phyloP scores from a whole-genome alignment of 2,113 vertebrate species.

The Oriolus oriolus region DNA sequence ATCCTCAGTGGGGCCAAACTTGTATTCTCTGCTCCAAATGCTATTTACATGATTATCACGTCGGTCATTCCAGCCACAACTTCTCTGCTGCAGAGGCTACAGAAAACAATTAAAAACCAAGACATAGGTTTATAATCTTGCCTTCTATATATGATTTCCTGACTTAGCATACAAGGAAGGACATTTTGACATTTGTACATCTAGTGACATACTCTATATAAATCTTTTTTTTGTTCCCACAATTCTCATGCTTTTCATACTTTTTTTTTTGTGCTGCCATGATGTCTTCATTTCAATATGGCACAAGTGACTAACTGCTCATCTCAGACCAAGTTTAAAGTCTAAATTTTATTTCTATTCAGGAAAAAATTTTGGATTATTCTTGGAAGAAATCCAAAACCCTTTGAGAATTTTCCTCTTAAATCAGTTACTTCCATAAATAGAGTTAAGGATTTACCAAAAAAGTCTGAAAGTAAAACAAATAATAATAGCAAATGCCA shows the following conservation, averaged over 20 bases:
- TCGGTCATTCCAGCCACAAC: conserved; percentile 74
- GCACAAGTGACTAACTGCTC: neutral
- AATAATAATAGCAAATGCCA: neutral
- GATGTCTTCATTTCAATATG: neutral
- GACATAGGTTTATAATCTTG: neutral
- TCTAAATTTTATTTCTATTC: neutral
- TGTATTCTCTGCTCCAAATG: conserved; percentile 80
- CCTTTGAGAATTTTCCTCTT: neutral
- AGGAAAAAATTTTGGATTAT: neutral
- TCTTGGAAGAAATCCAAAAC: neutral
- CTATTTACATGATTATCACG: conserved; percentile 37
- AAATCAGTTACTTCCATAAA: neutral
- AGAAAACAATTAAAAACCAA: neutral
- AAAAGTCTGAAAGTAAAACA: neutral
- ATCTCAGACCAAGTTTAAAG: neutral
- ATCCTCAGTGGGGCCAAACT: neutral
- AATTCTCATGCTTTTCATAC: neutral
- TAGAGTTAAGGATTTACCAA: neutral
- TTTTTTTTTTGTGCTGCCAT: neutral
- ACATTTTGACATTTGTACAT: neutral
- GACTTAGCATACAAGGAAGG: neutral
- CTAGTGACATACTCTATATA: neutral
- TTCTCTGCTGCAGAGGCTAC: conserved; percentile 72
- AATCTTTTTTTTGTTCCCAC: neutral
- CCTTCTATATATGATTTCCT: neutral